These are phyloP conservation scores for Eupsilia transversa DNA, from an alignment of 2,888 invertebrate species.

Conservation along the genomic window DNA sequence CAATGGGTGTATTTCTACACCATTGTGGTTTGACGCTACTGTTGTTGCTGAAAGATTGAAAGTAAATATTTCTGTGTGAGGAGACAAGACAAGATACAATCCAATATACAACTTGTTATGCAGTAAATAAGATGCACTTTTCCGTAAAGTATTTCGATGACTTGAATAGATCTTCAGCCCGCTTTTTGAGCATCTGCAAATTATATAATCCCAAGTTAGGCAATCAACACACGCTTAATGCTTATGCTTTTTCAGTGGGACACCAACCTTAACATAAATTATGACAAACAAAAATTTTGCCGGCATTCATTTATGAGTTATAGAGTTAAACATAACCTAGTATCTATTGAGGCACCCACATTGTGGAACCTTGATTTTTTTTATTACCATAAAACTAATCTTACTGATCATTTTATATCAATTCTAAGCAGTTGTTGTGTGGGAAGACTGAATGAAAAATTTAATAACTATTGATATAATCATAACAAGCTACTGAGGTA, in stretches of 20 bases:
- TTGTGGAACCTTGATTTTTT: background rate
- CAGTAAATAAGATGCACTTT: background rate
- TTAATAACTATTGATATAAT: background rate
- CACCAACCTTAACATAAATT: background rate
- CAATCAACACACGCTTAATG: background rate
- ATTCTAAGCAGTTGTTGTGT: background rate
- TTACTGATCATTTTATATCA: background rate
- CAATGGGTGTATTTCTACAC: slow-evolving; percentile 64
- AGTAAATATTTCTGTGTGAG: background rate
- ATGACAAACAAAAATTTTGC: background rate
- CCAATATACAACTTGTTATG: background rate
- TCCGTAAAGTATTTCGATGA: background rate
- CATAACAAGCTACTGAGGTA: no score
- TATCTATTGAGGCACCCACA: background rate
- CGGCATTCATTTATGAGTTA: background rate
- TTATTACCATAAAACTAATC: background rate
- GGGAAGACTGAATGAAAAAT: background rate
- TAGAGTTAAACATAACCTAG: background rate
- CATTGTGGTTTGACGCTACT: slow-evolving; percentile 63
- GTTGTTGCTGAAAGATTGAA: slow-evolving; percentile 77
- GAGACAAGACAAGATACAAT: background rate
- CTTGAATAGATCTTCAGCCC: background rate
- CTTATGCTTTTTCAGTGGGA: background rate
- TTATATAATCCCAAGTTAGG: background rate
- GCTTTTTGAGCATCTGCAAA: background rate